Conservation (phyloP, 2,888 invertebrate genomes). For the Lasioglossum morio region DNA sequence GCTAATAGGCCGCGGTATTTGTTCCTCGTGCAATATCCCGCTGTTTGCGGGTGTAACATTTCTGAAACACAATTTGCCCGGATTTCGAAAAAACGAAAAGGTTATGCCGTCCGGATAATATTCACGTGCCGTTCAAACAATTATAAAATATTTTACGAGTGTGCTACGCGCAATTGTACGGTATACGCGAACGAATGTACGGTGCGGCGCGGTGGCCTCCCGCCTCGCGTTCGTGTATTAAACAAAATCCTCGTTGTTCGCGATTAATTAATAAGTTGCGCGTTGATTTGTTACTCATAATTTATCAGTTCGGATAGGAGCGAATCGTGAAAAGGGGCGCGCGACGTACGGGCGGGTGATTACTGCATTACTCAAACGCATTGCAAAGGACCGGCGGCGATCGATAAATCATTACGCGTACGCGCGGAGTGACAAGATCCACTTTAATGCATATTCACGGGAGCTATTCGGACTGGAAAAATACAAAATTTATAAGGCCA, state of each 20-base stretch:
- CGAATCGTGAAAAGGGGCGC: background rate
- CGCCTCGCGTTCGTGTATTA: conserved; percentile 27
- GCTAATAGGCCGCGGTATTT: background rate
- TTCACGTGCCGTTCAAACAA: conserved; percentile 6
- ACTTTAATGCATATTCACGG: background rate
- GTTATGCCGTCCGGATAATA: conserved; percentile 18
- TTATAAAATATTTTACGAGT: conserved; percentile 35
- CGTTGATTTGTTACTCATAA: conserved; percentile 35
- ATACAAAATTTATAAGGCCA: conserved; percentile 4
- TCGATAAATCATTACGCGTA: conserved; percentile 47
- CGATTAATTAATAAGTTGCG: conserved; percentile 47
- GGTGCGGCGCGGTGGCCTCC: background rate
- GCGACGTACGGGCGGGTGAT: conserved; percentile 2
- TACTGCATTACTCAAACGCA: conserved; percentile 33
- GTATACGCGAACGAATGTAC: background rate
- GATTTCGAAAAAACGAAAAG: background rate
- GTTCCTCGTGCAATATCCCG: background rate
- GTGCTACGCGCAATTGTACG: background rate
- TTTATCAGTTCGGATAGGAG: background rate
- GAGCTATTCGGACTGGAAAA: background rate
- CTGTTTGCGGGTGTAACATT: background rate
- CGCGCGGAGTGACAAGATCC: conserved; percentile 3
- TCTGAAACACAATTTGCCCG: conserved; percentile 13
- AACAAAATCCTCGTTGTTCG: conserved; percentile 42
- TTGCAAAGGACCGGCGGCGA: conserved; percentile 21